Conservation (phyloP, 2,113 vertebrate genomes). For the Condylura cristata region DNA sequence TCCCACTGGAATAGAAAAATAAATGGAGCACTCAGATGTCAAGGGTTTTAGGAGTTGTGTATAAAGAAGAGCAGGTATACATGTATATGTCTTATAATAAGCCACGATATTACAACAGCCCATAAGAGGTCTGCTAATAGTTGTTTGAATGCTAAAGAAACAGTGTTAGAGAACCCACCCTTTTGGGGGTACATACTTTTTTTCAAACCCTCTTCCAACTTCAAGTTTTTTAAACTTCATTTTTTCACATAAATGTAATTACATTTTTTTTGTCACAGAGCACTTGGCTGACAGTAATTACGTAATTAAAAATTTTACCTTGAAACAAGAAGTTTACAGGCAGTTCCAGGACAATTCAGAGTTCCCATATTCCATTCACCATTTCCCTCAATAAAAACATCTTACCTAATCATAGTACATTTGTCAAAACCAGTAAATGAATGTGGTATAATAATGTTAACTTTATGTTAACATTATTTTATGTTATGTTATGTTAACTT, state of each 20-base stretch:
- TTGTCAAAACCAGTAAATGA: background rate
- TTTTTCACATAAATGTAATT: background rate
- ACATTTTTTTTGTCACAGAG: background rate
- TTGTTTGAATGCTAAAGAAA: background rate
- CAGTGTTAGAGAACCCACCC: background rate
- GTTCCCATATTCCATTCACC: background rate
- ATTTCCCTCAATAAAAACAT: background rate
- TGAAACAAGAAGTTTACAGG: constrained; percentile 13
- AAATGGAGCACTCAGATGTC: background rate
- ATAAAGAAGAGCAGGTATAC: background rate
- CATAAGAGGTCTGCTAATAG: background rate
- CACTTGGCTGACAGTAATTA: background rate
- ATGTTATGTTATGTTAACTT: no score
- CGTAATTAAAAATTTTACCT: background rate
- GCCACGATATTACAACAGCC: background rate
- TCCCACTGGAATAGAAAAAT: background rate
- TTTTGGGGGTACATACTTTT: background rate
- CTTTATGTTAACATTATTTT: no score
- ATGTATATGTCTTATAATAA: background rate
- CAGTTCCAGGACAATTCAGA: background rate
- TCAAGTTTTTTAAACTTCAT: background rate
- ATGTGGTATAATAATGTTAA: background rate
- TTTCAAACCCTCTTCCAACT: background rate
- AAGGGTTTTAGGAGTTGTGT: background rate
- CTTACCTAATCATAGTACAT: background rate